phyloP scores from a whole-genome alignment of 2,888 invertebrate genomes.

The Scaptodrosophila latifasciaeformis region DNA sequence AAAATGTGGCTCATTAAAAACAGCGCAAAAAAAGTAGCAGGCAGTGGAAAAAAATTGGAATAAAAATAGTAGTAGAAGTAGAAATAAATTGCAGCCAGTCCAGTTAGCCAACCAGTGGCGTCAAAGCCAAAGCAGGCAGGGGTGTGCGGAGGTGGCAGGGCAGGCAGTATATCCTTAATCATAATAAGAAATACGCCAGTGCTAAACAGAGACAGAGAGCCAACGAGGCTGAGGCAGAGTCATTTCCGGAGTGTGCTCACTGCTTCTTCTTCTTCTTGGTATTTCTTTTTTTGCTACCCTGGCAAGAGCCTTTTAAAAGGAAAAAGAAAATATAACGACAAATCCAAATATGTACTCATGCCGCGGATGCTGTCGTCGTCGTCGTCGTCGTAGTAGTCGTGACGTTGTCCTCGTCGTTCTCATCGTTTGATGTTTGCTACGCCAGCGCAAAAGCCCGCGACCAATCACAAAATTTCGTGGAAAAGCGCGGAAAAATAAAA shows the following conservation, averaged over 20 bases:
- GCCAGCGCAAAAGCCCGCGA: conserved; percentile 37
- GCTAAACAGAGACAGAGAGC: conserved; percentile 65
- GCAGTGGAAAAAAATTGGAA: conserved; percentile 36
- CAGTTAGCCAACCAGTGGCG: conserved; percentile 5
- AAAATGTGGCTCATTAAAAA: conserved; percentile 45
- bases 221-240: conserved; percentile 31
- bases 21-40: conserved; percentile 45
- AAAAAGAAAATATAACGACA: conserved; percentile 1
- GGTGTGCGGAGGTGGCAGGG: conserved; percentile 20
- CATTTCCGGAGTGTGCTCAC: no score
- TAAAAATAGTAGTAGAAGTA: conserved; percentile 20
- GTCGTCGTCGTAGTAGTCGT: conserved; percentile 19
- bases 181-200: conserved; percentile 69
- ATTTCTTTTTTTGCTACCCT: no score
- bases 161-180: conserved; percentile 59
- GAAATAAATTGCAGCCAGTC: conserved; percentile 46
- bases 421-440: neutral
- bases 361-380: conserved; percentile 34
- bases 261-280: no score
- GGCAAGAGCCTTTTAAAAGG: no score
- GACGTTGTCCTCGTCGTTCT: conserved; percentile 16
- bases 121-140: neutral
- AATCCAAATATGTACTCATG: conserved; percentile 9
- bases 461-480: conserved; percentile 68
- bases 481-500: conserved; percentile 69